Conservation (phyloP, 2,113 vertebrate species). For the Megalops atlanticus region DNA sequence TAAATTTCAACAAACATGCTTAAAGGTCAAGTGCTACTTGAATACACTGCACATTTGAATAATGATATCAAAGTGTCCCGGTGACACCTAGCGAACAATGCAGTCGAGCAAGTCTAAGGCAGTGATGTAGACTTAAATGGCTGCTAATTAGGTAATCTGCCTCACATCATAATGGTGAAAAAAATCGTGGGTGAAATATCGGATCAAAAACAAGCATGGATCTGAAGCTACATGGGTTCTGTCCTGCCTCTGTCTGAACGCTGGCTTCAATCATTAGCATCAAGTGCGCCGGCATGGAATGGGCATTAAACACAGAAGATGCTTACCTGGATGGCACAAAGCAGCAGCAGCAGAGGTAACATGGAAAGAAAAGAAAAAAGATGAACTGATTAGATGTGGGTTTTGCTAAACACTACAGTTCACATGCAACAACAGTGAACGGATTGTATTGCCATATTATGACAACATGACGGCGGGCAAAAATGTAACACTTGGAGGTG, state of each 20-base stretch:
- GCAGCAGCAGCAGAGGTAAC: not conserved
- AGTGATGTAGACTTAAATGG: not conserved
- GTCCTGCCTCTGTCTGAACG: not conserved
- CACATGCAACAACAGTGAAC: not conserved
- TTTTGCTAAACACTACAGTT: not conserved
- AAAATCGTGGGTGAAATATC: not conserved
- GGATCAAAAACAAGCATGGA: not conserved
- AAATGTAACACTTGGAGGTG: not conserved
- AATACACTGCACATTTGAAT: not conserved
- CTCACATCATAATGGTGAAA: not conserved
- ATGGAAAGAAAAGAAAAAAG: not conserved
- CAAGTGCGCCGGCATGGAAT: no score
- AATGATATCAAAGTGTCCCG: not conserved
- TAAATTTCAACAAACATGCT: no score
- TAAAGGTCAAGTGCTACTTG: no score
- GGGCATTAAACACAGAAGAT: no score
- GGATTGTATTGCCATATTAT: not conserved
- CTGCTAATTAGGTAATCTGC: not conserved
- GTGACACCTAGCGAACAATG: not conserved
- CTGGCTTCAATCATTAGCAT: not conserved
- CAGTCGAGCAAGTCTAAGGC: not conserved
- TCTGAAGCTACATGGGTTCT: not conserved
- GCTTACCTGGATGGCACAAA: slow-evolving; percentile 7
- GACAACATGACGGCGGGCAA: not conserved
- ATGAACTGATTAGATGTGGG: not conserved